Base-by-base conservation (phyloP, 2,113 vertebrate genomes). In the Uropsilus gracilis region DNA sequence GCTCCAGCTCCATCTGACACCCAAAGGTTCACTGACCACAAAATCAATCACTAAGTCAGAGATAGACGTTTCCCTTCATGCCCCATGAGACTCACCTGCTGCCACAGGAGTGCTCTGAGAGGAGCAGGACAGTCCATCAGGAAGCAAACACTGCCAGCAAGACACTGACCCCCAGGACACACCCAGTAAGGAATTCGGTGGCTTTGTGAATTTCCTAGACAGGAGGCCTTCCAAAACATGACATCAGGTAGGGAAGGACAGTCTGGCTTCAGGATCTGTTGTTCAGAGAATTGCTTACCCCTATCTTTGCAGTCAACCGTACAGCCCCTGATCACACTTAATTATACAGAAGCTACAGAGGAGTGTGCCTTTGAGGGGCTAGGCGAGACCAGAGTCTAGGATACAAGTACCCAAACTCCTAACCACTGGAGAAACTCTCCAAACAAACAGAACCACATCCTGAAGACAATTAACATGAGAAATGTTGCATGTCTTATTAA, bases 361-460 rank as follows among this genome's bases (percentile, higher is more conserved):
- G 9, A 18, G 3, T 0, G 0, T 2, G 13, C 6, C 8, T 10
- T 18, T 48, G 68, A 46, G 37, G 17, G 57, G 32, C 39, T 10
- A 17, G 46, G 22, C 6, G 46, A 50, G 77, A 17, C n/a, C 48
- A 11, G 5, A 3, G 39, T 24, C 32, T 32, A 12, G 0, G 0
- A 2, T 2, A 34, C 3, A 6, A 0, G 20, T 5, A 8, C 0
- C 0, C 2, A 16, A 73, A 30, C 63, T 77, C 32, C 64, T 89
- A 44, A 82, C 69, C 37, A 13, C 34, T 39, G 68, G 50, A 37
- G 17, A 90, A 69, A 34, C 20, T 32, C 59, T 44, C 20, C 18
- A 39, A 55, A 73, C n/a, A 80, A 68, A 61, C 68, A 73, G 55
- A 55, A 53, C 39, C 64, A 50, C 63, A 55, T 46, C 39, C 44